These are phyloP conservation scores for Celastrina argiolus DNA, from an alignment of 2,888 invertebrate species.

Conservation along the genomic window DNA sequence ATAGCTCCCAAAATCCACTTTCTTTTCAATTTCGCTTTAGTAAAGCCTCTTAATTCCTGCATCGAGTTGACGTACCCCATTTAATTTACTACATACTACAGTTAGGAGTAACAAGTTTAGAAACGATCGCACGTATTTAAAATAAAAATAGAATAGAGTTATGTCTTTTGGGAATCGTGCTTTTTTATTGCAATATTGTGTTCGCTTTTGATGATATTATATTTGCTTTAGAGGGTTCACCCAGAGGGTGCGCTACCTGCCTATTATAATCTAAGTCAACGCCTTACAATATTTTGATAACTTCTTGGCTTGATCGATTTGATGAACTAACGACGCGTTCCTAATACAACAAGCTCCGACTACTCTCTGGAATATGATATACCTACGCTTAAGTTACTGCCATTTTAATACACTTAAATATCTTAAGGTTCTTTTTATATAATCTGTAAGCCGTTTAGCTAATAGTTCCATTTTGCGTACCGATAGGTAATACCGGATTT, in stretches of 20 bases:
- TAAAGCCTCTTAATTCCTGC: too few species aligned
- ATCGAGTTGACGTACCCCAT: too few species aligned
- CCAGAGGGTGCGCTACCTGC: too few species aligned
- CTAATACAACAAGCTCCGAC: not conserved
- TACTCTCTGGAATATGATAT: not conserved
- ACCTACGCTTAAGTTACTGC: slow-evolving; percentile 37
- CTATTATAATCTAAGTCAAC: too few species aligned
- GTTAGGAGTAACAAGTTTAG: too few species aligned
- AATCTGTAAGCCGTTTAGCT: slow-evolving; percentile 22
- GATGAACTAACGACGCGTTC: not conserved
- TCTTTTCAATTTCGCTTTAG: not conserved
- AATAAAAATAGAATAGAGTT: too few species aligned
- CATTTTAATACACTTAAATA: slow-evolving; percentile 36
- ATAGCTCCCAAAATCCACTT: not conserved
- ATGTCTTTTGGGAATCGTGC: too few species aligned
- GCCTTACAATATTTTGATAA: not conserved
- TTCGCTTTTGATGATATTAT: too few species aligned
- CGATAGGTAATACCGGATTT: slow-evolving; percentile 22
- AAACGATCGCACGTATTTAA: too few species aligned
- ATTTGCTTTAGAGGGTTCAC: too few species aligned
- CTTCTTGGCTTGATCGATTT: not conserved
- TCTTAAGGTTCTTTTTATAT: slow-evolving; percentile 31
- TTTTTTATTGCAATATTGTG: too few species aligned
- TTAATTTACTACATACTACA: too few species aligned
- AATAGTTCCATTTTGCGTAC: slow-evolving; percentile 12